These are phyloP conservation scores for Mythimna vitellina DNA, from an alignment of 2,888 invertebrate genomes.

Conservation along the genomic window DNA sequence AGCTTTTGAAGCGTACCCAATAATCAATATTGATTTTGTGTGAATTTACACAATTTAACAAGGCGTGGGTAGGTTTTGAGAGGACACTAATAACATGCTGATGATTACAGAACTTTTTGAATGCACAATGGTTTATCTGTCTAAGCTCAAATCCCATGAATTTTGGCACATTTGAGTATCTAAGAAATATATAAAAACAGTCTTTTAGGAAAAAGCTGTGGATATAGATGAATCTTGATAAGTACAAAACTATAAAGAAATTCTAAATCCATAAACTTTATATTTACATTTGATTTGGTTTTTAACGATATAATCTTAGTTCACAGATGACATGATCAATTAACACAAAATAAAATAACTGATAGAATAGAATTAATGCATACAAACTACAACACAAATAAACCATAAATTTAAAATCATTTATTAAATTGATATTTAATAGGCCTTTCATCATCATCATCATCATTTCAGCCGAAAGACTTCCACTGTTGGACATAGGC, in stretches of 20 bases:
- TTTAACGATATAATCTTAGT: background rate
- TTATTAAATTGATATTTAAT: background rate
- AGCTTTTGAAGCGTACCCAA: constrained; percentile 66
- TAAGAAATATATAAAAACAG: background rate
- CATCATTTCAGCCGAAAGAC: no score
- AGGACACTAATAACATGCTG: background rate
- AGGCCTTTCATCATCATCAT: no score
- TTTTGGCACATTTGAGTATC: background rate
- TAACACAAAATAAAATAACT: background rate
- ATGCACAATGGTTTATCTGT: background rate
- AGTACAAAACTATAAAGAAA: no score
- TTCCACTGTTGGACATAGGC: no score
- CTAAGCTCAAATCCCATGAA: background rate
- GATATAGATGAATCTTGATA: no score
- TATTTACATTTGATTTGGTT: background rate
- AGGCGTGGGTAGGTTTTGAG: constrained; percentile 23
- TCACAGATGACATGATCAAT: background rate
- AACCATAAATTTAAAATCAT: background rate
- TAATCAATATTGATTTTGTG: constrained; percentile 81
- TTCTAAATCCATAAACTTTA: background rate
- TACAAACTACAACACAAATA: background rate
- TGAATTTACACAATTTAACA: constrained; percentile 51
- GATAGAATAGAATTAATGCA: background rate
- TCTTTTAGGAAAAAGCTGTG: background rate
- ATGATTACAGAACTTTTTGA: background rate